Conservation (phyloP, 2,113 vertebrate genomes). For the Cyrtonyx montezumae region DNA sequence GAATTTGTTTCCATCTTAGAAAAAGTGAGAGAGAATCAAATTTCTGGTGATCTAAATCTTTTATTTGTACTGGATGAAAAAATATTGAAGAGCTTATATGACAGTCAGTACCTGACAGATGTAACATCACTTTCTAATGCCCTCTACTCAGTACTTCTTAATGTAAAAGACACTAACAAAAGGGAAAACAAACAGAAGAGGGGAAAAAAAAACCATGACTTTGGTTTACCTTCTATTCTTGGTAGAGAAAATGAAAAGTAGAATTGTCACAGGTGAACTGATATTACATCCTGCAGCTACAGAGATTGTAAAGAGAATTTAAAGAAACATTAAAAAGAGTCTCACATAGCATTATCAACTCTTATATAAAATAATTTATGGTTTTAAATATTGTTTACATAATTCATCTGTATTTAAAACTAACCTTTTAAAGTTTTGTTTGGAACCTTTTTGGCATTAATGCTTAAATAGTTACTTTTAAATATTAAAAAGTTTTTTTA, state of each 20-base stretch:
- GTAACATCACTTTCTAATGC: conserved; percentile 43
- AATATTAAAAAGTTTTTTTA: conserved; percentile 55
- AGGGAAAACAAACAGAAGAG: conserved; percentile 1
- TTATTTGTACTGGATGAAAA: conserved; percentile 60
- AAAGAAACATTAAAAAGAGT: conserved; percentile 43
- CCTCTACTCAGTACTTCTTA: not conserved
- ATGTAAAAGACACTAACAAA: conserved; percentile 44
- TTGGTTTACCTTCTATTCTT: conserved; percentile 35
- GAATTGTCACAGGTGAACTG: conserved; percentile 17
- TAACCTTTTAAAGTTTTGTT: conserved; percentile 23
- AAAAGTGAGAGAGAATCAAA: conserved; percentile 42
- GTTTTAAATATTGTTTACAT: conserved; percentile 30
- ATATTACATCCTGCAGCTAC: not conserved
- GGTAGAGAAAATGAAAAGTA: conserved; percentile 22
- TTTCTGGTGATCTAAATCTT: conserved; percentile 49
- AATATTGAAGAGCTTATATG: conserved; percentile 26
- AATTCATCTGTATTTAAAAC: conserved; percentile 26
- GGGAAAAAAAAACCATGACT: not conserved
- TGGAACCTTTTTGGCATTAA: conserved; percentile 4
- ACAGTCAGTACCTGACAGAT: conserved; percentile 37
- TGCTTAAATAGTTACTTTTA: conserved; percentile 26
- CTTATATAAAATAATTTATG: conserved; percentile 34
- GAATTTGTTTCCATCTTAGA: not conserved
- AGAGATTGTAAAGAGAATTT: conserved; percentile 34
- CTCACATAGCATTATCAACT: conserved; percentile 20